A percentile compares a stretch with the other conserved stretches of the same genome.
Evolutionary conservation across 2,113 vertebrate genomes (phyloP).

Genomic region (Caranx melampygus): DNA sequence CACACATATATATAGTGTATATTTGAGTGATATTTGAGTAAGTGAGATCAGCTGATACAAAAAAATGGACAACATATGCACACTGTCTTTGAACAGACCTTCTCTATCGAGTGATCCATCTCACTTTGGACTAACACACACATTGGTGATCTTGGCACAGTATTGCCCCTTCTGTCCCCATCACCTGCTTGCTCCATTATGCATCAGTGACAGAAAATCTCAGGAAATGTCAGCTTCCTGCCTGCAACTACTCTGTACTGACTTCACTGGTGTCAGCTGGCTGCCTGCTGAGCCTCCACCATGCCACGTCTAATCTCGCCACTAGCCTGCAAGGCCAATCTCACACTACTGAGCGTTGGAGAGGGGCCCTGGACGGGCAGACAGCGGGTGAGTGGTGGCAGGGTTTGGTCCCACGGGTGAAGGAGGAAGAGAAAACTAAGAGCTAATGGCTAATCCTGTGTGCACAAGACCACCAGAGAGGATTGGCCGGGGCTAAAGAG

Average conservation of each 20-base stretch:
- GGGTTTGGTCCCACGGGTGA: slow-evolving; percentile 45
- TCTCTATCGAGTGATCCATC: slow-evolving; percentile 22
- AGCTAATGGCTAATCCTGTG: slow-evolving; percentile 71
- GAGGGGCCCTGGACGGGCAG: slow-evolving; percentile 53
- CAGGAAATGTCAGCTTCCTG: slow-evolving; percentile 62
- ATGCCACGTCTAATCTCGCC: slow-evolving; percentile 64
- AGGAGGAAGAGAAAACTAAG: slow-evolving; percentile 39
- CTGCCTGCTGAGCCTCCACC: slow-evolving; percentile 54
- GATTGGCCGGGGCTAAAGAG: slow-evolving; percentile 55
- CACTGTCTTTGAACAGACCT: slow-evolving; percentile 6
- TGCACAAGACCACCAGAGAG: slow-evolving; percentile 59
- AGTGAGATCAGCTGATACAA: not conserved
- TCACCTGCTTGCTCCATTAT: slow-evolving; percentile 63
- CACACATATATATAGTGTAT: no score
- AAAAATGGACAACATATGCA: not conserved
- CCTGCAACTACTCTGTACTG: slow-evolving; percentile 20
- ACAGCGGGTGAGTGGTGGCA: slow-evolving; percentile 39
- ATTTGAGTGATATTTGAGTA: no score
- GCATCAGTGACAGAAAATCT: slow-evolving; percentile 58
- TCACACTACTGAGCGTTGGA: slow-evolving; percentile 58
- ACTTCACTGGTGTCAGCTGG: slow-evolving; percentile 48
- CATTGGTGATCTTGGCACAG: slow-evolving; percentile 54
- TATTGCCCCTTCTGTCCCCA: slow-evolving; percentile 54
- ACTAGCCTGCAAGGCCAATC: slow-evolving; percentile 61
- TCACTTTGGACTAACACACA: slow-evolving; percentile 50